A percentile compares a stretch with the other conserved stretches of the same genome.
These are phyloP conservation scores for Diarsia mendica DNA, from an alignment of 2,888 invertebrate species.

Conservation along the genomic window DNA sequence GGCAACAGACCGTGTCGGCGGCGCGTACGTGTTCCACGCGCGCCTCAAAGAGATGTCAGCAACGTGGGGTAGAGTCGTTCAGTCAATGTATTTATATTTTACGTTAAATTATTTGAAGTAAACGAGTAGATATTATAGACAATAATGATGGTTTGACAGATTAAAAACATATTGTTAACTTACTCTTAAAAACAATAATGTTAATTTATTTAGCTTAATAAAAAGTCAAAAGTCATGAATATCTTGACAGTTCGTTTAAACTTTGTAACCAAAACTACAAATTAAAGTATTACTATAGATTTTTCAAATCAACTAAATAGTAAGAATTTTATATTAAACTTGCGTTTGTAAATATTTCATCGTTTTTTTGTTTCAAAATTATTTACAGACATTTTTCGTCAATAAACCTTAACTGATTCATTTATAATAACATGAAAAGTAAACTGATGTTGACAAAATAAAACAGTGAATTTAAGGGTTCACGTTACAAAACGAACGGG, in stretches of 20 bases:
- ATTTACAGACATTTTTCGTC: neutral
- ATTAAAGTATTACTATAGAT: neutral
- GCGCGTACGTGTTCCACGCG: too few species aligned
- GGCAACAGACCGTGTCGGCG: too few species aligned
- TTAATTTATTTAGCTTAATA: too few species aligned
- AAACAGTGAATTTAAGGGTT: slow-evolving; percentile 61
- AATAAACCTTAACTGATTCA: slow-evolving; percentile 34
- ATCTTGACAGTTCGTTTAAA: neutral
- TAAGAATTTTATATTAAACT: neutral
- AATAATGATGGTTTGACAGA: neutral
- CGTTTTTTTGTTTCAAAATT: neutral
- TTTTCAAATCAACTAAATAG: neutral
- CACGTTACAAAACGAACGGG: slow-evolving; percentile 67
- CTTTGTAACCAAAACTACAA: neutral
- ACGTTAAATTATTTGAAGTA: slow-evolving; percentile 1
- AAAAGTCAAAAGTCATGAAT: too few species aligned
- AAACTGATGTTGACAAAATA: slow-evolving; percentile 53
- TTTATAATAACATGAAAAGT: slow-evolving; percentile 50
- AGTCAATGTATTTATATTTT: slow-evolving; percentile 15
- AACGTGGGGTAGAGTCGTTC: slow-evolving; percentile 20
- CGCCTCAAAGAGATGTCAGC: too few species aligned
- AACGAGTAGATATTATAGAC: neutral
- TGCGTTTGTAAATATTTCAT: neutral
- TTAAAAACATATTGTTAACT: too few species aligned
- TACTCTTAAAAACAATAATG: too few species aligned